Base-by-base conservation (phyloP, 2,888 invertebrate genomes). In the Azorinus chamasolen region DNA sequence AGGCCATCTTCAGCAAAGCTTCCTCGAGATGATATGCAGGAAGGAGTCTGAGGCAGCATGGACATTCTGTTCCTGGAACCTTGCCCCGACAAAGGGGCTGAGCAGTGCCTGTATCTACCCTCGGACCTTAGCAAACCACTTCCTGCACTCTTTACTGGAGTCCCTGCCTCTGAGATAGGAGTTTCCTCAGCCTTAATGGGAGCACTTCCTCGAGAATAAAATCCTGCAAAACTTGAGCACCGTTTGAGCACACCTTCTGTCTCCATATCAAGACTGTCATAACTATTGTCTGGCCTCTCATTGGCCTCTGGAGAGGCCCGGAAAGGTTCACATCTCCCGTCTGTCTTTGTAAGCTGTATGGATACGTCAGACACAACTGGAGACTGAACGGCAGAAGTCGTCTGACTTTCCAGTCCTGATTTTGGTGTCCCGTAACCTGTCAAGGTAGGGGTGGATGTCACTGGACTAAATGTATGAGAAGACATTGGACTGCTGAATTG, bases 221-320 rank as follows among this genome's bases (percentile, higher is more conserved):
- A 86, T 2, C 89, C 89, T 18, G 88, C 88, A 86, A 88, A 89
- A 82, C 90, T 90, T 46, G 88, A 88, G 8, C 88, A 89, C 32
- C 88, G 82, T 66, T 87, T 88, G 48, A 89, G 61, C 0, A 81
- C 70, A 16, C 77, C 76, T 53, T 83, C 79, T 51, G 53, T 50
- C 39, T 77, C 71, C 1, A 41, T 18, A 41, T 64, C 71, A 24
- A 48, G 53, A 45, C 59, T 55, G 8, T 74, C 71, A 62, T 72
- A 78, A 18, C 72, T 63, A 25, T 69, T 59, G 39, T 81, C 62
- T n/a, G 45, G 45, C n/a, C 27, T 51, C 6, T 16, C 14, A 37
- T 37, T 20, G 8, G 54, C 39, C n/a, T 82, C 82, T 22, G 79
- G 73, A 20, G 77, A 77, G 20, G 74, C 18, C 8, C 58, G 57